These are phyloP conservation scores for Rousettus madagascariensis DNA, from an alignment of 2,797 vertebrate species.

Conservation along the genomic window DNA sequence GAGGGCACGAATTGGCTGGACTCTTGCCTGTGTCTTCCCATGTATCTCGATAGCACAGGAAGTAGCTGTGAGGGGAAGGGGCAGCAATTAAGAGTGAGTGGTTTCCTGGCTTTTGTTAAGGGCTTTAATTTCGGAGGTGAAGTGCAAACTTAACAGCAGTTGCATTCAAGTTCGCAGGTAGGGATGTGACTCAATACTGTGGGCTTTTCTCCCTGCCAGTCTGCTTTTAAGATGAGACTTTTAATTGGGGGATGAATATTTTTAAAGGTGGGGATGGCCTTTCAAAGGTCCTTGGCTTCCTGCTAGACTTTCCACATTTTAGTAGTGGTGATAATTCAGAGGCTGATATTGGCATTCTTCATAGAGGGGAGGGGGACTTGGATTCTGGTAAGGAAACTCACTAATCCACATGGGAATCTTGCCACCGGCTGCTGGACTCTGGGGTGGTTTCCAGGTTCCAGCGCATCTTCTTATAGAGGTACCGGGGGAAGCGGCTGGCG, in stretches of 20 bases:
- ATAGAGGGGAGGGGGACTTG: neutral
- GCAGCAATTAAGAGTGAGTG: neutral
- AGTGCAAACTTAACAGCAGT: neutral
- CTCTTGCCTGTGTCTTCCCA: constrained; percentile 61
- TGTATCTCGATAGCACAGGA: constrained; percentile 89
- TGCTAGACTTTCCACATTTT: neutral
- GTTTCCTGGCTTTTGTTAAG: neutral
- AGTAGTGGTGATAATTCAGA: neutral
- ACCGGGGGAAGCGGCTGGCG: constrained; percentile 70
- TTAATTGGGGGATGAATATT: neutral
- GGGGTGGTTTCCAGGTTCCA: constrained; percentile 87
- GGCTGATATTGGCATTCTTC: neutral
- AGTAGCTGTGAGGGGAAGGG: constrained; percentile 84
- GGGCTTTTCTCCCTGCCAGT: neutral
- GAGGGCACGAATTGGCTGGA: constrained; percentile 58
- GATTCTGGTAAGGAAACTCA: constrained; percentile 15
- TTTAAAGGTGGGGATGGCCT: neutral
- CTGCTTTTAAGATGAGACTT: constrained; percentile 23
- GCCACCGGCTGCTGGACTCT: constrained; percentile 82
- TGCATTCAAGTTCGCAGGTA: neutral
- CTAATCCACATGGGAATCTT: constrained; percentile 55
- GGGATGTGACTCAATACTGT: neutral
- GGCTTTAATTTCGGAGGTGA: neutral
- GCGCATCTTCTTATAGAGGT: constrained; percentile 91
- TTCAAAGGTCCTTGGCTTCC: constrained; percentile 10